Percentiles rank a stretch among this genome's conserved stretches.
Evolutionary conservation across 2,888 invertebrate genomes (phyloP).

Genomic region (Dryobotodes eremita): DNA sequence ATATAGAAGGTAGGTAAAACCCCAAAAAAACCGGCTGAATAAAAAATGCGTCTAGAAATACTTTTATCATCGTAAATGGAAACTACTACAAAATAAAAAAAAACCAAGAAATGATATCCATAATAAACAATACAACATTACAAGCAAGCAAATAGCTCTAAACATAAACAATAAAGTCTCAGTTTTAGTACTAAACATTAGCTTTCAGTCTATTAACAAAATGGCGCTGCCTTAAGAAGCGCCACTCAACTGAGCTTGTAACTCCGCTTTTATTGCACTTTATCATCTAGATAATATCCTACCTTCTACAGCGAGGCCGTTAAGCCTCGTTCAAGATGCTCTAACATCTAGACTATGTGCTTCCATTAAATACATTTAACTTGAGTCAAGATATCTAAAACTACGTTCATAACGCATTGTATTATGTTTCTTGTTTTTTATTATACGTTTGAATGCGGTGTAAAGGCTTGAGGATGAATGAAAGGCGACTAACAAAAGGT

Average conservation of each 20-base stretch:
- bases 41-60: too few species aligned
- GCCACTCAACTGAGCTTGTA: constrained; percentile 42
- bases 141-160: constrained; percentile 11
- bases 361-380: constrained; percentile 42
- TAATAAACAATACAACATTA: constrained; percentile 6
- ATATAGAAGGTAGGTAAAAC: too few species aligned
- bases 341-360: constrained; percentile 14
- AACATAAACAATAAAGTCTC: constrained; percentile 22
- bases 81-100: not conserved
- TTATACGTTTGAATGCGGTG: not conserved
- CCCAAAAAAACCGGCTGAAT: too few species aligned
- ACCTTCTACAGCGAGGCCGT: constrained; percentile 31
- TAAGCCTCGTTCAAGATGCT: constrained; percentile 49
- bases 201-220: constrained; percentile 24
- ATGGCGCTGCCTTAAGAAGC: constrained; percentile 31
- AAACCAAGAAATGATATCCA: not conserved
- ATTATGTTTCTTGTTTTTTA: not conserved
- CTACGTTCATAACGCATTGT: not conserved
- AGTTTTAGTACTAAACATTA: constrained; percentile 25
- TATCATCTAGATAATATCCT: constrained; percentile 58
- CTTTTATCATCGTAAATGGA: not conserved
- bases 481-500: not conserved
- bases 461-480: not conserved
- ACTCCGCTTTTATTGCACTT: constrained; percentile 57
- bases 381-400: constrained; percentile 28